phyloP scores from a whole-genome alignment of 1,140 invertebrate species.

The Drosophila melanogaster region DNA sequence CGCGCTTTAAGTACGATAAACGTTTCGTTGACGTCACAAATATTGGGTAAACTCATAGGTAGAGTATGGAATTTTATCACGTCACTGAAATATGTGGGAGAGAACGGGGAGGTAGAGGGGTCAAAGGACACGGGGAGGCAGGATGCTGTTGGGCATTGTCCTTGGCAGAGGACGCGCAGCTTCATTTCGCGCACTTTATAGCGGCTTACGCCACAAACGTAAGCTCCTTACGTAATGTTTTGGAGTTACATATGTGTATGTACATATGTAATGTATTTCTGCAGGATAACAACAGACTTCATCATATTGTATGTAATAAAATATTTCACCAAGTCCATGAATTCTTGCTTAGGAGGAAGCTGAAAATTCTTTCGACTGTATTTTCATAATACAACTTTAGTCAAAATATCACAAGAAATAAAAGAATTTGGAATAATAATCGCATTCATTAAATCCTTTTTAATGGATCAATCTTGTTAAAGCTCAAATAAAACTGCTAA shows the following conservation, averaged over 20 bases:
- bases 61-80: constrained; percentile 39
- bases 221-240: constrained; percentile 37
- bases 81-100: constrained; percentile 15
- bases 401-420: no score
- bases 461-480: background rate
- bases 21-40: constrained; percentile 55
- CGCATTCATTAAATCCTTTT: no score
- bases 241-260: background rate
- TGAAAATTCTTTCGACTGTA: background rate
- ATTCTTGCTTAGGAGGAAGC: background rate
- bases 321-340: background rate
- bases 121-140: background rate
- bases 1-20: constrained; percentile 43
- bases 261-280: no score
- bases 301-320: background rate
- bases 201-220: constrained; percentile 68
- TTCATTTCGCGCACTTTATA: constrained; percentile 42
- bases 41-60: constrained; percentile 21
- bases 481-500: background rate
- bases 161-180: constrained; percentile 69
- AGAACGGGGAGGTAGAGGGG: background rate
- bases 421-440: no score
- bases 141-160: constrained; percentile 61
- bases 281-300: constrained; percentile 12
- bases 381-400: background rate